phyloP scores from a whole-genome alignment of 2,888 invertebrate genomes.

The Seira ritae region DNA sequence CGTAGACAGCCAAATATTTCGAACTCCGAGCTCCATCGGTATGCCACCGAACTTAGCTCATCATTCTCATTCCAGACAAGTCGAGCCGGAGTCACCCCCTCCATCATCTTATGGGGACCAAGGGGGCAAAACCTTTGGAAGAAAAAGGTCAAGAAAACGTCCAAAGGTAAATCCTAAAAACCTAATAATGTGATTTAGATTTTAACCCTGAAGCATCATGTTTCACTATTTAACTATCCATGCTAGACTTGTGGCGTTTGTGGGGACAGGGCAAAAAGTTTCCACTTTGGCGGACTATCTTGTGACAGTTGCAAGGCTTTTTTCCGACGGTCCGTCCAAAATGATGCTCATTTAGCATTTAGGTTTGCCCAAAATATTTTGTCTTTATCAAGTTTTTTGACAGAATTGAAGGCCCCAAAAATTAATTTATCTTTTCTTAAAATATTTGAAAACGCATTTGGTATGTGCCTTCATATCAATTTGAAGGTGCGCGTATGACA shows the following conservation, averaged over 20 bases:
- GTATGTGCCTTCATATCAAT: no score
- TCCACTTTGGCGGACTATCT: conserved; percentile 76
- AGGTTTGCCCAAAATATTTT: no score
- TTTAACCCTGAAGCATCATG: not conserved
- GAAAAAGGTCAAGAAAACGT: conserved; percentile 50
- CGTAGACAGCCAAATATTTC: conserved; percentile 25
- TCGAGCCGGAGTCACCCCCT: conserved; percentile 20
- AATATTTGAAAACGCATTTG: no score
- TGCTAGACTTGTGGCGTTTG: conserved; percentile 75
- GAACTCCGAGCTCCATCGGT: not conserved
- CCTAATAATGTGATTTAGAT: no score
- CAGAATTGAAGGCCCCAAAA: no score
- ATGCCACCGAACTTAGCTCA: not conserved
- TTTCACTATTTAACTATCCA: conserved; percentile 6
- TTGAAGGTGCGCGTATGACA: conserved; percentile 75
- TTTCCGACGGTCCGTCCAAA: conserved; percentile 76
- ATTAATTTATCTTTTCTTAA: no score
- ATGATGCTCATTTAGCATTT: conserved; percentile 75
- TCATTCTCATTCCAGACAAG: conserved; percentile 14
- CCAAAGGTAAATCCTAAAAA: conserved; percentile 53
- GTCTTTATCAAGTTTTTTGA: no score
- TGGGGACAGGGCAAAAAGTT: conserved; percentile 75
- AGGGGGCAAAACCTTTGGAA: conserved; percentile 38
- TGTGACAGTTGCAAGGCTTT: conserved; percentile 76
- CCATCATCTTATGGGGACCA: conserved; percentile 23